Evolutionary conservation across 1,140 invertebrate species (phyloP).

Genomic region (Parapsyche elsis): DNA sequence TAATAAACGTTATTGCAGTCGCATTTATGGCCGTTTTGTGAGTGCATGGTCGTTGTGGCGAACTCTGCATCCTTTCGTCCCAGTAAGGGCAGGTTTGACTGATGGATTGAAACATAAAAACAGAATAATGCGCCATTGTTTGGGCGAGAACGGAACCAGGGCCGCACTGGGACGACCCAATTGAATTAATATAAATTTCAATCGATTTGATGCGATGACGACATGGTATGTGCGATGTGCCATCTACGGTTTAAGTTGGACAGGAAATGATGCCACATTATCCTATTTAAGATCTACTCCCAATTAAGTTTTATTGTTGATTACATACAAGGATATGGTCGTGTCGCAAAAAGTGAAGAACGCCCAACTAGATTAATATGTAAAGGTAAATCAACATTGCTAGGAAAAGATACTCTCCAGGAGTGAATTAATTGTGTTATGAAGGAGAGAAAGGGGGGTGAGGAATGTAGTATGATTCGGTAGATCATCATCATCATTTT

Average conservation of each 20-base stretch:
- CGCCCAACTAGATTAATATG: too few species aligned
- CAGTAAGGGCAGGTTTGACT: constrained; percentile 2
- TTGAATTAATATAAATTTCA: background rate
- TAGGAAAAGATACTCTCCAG: too few species aligned
- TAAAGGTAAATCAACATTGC: too few species aligned
- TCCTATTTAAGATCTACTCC: background rate
- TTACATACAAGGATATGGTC: too few species aligned
- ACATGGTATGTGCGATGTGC: background rate
- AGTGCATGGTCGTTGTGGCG: background rate
- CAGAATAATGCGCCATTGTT: constrained; percentile 52
- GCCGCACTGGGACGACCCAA: background rate
- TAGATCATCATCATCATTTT: too few species aligned
- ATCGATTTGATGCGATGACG: background rate
- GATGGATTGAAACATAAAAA: constrained; percentile 48
- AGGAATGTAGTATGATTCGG: too few species aligned
- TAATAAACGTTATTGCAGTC: too few species aligned
- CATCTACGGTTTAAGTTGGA: background rate
- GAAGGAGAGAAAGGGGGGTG: too few species aligned
- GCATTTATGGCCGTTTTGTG: too few species aligned
- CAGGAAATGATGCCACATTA: background rate
- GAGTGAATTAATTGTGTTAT: too few species aligned
- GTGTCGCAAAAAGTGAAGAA: too few species aligned
- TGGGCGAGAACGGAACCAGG: background rate
- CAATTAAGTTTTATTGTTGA: background rate
- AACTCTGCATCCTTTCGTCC: background rate